Evolutionary conservation across 2,113 vertebrate species (phyloP).

Genomic region (Poicephalus gulielmi): DNA sequence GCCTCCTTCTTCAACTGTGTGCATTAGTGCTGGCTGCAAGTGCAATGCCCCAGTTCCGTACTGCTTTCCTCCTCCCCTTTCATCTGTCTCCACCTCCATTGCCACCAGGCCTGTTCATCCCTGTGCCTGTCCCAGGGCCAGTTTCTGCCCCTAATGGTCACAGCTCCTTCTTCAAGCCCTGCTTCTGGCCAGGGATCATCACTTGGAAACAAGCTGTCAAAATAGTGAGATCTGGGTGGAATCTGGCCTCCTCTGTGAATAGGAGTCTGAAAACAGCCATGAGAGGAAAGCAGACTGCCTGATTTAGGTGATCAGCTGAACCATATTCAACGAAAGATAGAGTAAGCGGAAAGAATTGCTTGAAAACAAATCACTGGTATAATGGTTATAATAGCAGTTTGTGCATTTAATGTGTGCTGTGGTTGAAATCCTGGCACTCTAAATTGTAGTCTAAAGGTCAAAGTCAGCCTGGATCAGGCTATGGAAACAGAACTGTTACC

Average conservation of each 20-base stretch:
- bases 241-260: neutral
- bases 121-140: neutral
- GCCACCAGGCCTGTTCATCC: neutral
- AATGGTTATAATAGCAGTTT: neutral
- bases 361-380: neutral
- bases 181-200: neutral
- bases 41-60: rapidly evolving
- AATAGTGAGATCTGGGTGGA: neutral
- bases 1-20: neutral
- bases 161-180: neutral
- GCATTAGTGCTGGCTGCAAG: rapidly evolving
- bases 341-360: neutral
- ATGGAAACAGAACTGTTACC: neutral
- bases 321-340: neutral
- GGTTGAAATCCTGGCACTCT: neutral
- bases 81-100: neutral
- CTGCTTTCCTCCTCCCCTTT: neutral
- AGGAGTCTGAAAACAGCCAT: neutral
- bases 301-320: neutral
- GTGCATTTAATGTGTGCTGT: neutral
- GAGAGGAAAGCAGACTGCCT: neutral
- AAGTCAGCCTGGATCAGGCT: neutral
- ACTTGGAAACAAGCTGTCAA: neutral
- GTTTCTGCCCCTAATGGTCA: neutral
- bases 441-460: neutral